These are phyloP conservation scores for Alviniconcha marisindica DNA, from an alignment of 1,140 invertebrate genomes.

Conservation along the genomic window DNA sequence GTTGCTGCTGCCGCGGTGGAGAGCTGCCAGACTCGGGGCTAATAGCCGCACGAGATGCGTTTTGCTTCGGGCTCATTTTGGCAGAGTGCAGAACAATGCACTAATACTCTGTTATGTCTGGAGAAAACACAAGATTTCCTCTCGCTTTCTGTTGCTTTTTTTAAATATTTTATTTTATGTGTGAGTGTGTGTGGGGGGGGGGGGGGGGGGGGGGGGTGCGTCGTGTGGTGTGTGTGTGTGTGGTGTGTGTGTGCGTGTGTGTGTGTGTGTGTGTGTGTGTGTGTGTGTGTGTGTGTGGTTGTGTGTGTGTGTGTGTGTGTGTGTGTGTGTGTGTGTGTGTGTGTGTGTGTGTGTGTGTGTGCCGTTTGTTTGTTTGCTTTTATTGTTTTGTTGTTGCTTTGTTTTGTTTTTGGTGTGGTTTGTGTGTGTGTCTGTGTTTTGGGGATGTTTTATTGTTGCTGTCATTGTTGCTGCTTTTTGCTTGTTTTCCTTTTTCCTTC, in stretches of 20 bases:
- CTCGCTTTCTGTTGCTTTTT: too few relatives aligned
- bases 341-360: slow-evolving; percentile 29
- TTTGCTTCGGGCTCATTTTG: too few relatives aligned
- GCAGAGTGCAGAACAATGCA: too few relatives aligned
- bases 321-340: slow-evolving; percentile 24
- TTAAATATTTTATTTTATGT: too few relatives aligned
- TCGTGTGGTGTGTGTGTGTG: too few relatives aligned
- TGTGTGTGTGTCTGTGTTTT: too few relatives aligned
- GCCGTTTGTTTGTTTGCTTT: too few relatives aligned
- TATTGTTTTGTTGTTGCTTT: not conserved
- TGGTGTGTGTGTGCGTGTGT: slow-evolving; percentile 7
- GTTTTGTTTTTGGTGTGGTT: not conserved
- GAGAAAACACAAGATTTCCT: too few relatives aligned
- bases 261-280: slow-evolving; percentile 19
- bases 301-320: slow-evolving; percentile 17
- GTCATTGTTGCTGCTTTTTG: not conserved
- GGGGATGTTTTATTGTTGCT: not conserved
- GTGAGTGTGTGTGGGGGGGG: not conserved
- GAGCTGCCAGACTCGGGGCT: too few relatives aligned
- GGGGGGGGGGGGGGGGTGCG: not conserved
- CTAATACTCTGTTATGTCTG: too few relatives aligned
- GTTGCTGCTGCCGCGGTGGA: too few relatives aligned
- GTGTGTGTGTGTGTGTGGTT: slow-evolving; percentile 24
- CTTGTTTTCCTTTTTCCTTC: not conserved
- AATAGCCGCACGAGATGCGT: too few relatives aligned